Evolutionary conservation across 2,113 vertebrate species (phyloP).

Genomic region (Rafetus swinhoei): DNA sequence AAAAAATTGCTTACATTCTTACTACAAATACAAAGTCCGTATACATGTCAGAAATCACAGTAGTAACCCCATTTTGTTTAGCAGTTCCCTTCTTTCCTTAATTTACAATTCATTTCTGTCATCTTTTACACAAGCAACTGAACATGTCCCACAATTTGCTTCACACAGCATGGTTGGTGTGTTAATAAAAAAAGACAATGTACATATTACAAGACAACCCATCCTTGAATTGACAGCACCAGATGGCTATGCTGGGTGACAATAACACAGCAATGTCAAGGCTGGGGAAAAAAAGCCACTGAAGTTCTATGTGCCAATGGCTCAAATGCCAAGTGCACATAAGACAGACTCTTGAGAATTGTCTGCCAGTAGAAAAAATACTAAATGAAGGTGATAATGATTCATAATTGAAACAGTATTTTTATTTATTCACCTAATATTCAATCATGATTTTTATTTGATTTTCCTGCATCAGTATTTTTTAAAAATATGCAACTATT

Average conservation of each 20-base stretch:
- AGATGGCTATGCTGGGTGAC: constrained; percentile 64
- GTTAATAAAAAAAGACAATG: constrained; percentile 46
- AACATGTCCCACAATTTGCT: constrained; percentile 7
- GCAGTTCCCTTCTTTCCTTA: background rate
- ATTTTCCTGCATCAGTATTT: background rate
- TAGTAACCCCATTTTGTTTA: background rate
- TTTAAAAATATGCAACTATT: background rate
- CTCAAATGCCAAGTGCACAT: background rate
- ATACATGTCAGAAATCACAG: background rate
- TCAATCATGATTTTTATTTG: background rate
- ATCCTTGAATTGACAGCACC: constrained; percentile 70
- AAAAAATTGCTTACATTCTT: background rate
- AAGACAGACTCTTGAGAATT: background rate
- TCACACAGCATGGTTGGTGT: background rate
- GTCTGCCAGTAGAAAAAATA: background rate
- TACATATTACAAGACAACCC: constrained; percentile 61
- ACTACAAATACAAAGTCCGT: background rate
- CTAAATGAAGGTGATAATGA: background rate
- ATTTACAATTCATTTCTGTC: background rate
- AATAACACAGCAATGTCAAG: constrained; percentile 38
- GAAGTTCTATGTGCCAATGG: background rate
- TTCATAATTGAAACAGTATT: background rate
- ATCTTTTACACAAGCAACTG: background rate
- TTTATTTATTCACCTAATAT: background rate
- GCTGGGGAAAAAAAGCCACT: background rate